Percentiles rank a stretch among this genome's conserved stretches.
Evolutionary conservation across 2,113 vertebrate species (phyloP).

Genomic region (Meles meles): DNA sequence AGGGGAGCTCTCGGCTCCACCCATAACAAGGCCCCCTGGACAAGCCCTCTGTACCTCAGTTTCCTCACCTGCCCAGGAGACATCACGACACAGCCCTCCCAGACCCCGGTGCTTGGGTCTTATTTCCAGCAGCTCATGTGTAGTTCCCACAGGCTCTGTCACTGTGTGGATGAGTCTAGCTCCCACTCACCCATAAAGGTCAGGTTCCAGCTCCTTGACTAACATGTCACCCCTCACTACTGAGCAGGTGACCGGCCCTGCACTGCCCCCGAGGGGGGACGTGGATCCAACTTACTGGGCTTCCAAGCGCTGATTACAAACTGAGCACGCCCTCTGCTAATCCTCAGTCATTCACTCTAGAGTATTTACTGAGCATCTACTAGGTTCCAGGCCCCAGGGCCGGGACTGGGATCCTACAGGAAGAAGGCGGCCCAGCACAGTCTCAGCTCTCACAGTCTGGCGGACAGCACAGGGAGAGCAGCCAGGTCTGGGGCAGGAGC

Average conservation of each 20-base stretch:
- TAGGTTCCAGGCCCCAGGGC: neutral
- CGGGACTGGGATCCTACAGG: neutral
- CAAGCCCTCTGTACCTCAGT: neutral
- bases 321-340: too few relatives aligned
- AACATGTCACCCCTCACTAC: neutral
- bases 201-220: neutral
- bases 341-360: neutral
- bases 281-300: neutral
- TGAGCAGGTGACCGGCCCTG: neutral
- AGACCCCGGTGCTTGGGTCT: neutral
- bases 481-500: neutral
- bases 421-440: too few relatives aligned
- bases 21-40: neutral
- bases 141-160: neutral
- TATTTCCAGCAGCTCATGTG: fast-evolving
- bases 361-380: neutral
- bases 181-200: neutral
- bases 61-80: neutral
- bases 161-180: neutral
- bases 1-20: neutral
- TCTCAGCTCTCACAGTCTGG: neutral
- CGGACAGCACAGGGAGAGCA: neutral
- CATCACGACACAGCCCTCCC: neutral
- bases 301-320: neutral
- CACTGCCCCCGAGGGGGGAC: neutral